phyloP scores from a whole-genome alignment of 2,888 invertebrate genomes.

The Muscina levida region DNA sequence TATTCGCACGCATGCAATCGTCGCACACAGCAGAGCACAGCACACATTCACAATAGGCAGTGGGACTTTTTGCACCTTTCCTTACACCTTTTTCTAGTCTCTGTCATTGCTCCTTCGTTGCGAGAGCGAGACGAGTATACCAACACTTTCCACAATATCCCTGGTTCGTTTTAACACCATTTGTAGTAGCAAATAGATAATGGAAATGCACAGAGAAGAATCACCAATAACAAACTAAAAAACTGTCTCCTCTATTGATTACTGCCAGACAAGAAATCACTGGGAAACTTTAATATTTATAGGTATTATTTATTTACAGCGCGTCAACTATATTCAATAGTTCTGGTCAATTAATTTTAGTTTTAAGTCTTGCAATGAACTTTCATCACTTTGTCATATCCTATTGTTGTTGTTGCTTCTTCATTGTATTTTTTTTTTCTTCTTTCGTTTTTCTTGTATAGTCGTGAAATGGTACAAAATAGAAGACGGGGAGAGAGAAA shows the following conservation, averaged over 20 bases:
- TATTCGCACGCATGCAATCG: constrained; percentile 59
- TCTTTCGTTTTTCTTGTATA: background rate
- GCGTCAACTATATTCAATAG: background rate
- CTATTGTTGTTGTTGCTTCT: constrained; percentile 11
- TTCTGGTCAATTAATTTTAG: background rate
- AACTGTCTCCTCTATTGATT: background rate
- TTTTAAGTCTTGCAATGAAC: background rate
- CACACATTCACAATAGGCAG: constrained; percentile 57
- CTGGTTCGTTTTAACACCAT: background rate
- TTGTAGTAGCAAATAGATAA: background rate
- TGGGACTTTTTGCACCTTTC: constrained; percentile 39
- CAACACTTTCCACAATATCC: background rate
- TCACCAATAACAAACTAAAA: background rate
- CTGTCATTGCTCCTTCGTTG: background rate
- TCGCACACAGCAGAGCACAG: too few species aligned
- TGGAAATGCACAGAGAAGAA: background rate
- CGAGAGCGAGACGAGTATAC: background rate
- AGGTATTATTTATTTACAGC: background rate
- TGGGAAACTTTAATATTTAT: background rate
- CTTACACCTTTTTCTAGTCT: background rate
- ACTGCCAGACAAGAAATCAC: too few species aligned
- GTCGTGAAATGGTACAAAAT: background rate
- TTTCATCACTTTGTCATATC: constrained; percentile 4
- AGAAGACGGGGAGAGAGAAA: constrained; percentile 1
- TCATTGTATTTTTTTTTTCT: background rate